These are phyloP conservation scores for Adelphocoris suturalis DNA, from an alignment of 2,888 invertebrate genomes.

Conservation along the genomic window DNA sequence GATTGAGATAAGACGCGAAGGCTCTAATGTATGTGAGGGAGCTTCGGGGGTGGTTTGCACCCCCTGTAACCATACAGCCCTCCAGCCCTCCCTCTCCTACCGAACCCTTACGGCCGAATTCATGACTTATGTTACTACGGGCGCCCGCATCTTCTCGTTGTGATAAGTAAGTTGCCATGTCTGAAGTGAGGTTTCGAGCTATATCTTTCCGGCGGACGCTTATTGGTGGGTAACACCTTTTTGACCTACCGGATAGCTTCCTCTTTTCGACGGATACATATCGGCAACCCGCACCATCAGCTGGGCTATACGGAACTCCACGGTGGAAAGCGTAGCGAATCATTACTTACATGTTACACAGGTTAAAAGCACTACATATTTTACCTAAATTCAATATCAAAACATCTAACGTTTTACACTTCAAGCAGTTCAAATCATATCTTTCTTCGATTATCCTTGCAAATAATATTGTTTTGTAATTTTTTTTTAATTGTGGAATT, in stretches of 20 bases:
- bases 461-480: too few relatives aligned
- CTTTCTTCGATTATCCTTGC: too few relatives aligned
- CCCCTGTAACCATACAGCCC: background rate
- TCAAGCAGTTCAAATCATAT: too few relatives aligned
- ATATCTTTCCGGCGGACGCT: background rate
- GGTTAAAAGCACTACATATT: too few relatives aligned
- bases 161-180: constrained; percentile 47
- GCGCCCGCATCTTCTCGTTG: constrained; percentile 54
- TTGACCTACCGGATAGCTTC: background rate
- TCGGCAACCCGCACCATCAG: too few relatives aligned
- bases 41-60: background rate
- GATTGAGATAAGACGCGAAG: constrained; percentile 68
- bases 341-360: too few relatives aligned
- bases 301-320: too few relatives aligned
- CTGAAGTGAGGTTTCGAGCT: background rate
- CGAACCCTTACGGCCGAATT: constrained; percentile 14
- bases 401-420: too few relatives aligned
- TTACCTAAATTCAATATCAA: too few relatives aligned
- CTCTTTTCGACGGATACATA: background rate
- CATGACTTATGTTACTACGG: constrained; percentile 64
- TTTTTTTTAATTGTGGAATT: too few relatives aligned
- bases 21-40: constrained; percentile 48
- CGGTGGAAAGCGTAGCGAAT: too few relatives aligned
- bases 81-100: background rate
- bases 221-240: constrained; percentile 18